Evolutionary conservation across 2,113 vertebrate species (phyloP).

Genomic region (Nesogale talazaci): DNA sequence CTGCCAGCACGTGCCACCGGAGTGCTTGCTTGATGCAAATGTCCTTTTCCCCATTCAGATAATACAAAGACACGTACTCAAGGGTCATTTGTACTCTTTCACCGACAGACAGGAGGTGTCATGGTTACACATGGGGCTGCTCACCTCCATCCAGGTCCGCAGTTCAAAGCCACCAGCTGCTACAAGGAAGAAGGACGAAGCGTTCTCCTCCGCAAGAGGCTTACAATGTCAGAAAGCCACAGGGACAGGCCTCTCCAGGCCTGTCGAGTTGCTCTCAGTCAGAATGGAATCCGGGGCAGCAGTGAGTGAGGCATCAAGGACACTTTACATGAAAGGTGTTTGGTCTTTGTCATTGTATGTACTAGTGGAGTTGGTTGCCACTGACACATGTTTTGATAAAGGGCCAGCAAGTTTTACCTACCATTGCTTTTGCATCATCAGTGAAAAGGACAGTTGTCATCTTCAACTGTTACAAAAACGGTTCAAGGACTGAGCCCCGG

Average conservation of each 20-base stretch:
- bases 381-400: background rate
- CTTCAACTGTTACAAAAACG: background rate
- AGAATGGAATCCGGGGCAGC: too few species aligned
- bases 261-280: too few species aligned
- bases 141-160: too few species aligned
- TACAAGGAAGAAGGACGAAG: too few species aligned
- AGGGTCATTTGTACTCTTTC: background rate
- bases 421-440: background rate
- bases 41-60: background rate
- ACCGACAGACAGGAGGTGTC: too few species aligned
- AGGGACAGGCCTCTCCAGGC: too few species aligned
- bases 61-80: background rate
- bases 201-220: too few species aligned
- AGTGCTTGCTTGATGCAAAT: background rate
- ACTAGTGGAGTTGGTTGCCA: background rate
- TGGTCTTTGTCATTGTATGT: background rate
- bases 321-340: background rate
- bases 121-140: too few species aligned
- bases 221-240: too few species aligned
- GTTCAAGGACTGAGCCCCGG: too few species aligned
- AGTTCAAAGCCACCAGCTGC: too few species aligned
- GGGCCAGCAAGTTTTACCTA: background rate
- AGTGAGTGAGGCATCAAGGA: background rate
- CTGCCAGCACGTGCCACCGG: background rate
- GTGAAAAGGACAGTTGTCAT: background rate